Evolutionary conservation across 2,888 invertebrate species (phyloP).

Genomic region (Acanthosepion pharaonis): DNA sequence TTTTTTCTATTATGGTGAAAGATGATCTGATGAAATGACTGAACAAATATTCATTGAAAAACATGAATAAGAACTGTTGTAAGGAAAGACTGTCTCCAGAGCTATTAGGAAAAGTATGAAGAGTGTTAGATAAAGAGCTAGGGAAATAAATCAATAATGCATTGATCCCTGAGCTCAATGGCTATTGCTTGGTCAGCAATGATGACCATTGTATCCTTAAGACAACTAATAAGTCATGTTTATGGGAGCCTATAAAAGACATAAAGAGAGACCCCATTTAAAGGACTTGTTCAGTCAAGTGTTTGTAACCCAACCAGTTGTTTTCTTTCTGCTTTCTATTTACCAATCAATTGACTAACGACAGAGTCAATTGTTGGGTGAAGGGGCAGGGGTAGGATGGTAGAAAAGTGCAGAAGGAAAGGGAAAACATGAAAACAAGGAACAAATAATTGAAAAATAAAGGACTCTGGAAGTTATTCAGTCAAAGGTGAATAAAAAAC

Average conservation of each 20-base stretch:
- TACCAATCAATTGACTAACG: not conserved
- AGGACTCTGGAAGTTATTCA: not conserved
- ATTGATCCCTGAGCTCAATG: not conserved
- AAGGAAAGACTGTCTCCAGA: not conserved
- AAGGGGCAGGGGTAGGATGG: not conserved
- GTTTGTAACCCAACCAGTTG: not conserved
- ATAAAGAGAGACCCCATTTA: not conserved
- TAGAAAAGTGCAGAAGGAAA: not conserved
- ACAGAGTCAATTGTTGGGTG: not conserved
- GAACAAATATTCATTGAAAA: not conserved
- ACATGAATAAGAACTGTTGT: not conserved
- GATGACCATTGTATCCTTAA: slow-evolving; percentile 16
- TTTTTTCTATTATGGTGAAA: not conserved
- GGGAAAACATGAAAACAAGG: not conserved
- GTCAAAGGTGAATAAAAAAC: not conserved
- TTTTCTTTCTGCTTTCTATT: not conserved
- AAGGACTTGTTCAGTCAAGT: not conserved
- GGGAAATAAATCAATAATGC: not conserved
- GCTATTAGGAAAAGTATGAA: not conserved
- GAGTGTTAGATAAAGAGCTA: not conserved
- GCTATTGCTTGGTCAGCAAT: not conserved
- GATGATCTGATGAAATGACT: not conserved
- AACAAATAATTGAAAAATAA: not conserved
- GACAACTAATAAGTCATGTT: not conserved
- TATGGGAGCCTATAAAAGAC: not conserved